phyloP scores from a whole-genome alignment of 2,888 invertebrate species.

The Yponomeuta cagnagella region DNA sequence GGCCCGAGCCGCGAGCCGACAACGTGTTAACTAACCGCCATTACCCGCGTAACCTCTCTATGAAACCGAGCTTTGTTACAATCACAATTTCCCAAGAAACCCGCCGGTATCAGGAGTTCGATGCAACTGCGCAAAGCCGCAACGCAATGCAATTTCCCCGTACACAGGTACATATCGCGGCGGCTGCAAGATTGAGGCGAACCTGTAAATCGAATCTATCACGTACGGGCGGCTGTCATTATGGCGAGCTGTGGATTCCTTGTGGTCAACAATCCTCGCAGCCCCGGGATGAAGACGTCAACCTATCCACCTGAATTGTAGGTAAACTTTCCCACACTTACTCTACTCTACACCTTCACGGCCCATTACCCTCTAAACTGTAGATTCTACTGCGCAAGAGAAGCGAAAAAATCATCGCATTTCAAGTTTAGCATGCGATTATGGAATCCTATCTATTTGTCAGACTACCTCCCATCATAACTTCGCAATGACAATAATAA shows the following conservation, averaged over 20 bases:
- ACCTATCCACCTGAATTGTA: slow-evolving; percentile 18
- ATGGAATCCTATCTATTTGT: slow-evolving; percentile 11
- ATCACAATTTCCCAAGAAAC: slow-evolving; percentile 5
- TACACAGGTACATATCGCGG: slow-evolving; percentile 28
- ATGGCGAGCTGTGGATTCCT: slow-evolving; percentile 51
- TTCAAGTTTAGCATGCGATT: not conserved
- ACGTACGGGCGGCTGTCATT: slow-evolving; percentile 61
- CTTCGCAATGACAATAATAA: slow-evolving; percentile 41
- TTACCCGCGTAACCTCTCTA: slow-evolving; percentile 28
- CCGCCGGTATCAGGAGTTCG: slow-evolving; percentile 29
- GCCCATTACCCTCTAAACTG: not conserved
- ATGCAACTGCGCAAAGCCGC: slow-evolving; percentile 56
- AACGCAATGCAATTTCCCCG: slow-evolving; percentile 37
- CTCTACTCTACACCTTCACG: slow-evolving; percentile 16
- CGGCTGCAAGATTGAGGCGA: slow-evolving; percentile 58
- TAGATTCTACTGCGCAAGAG: not conserved
- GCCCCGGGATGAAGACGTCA: slow-evolving; percentile 25
- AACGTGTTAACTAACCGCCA: slow-evolving; percentile 27
- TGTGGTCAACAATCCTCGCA: slow-evolving; percentile 52
- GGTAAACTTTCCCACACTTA: slow-evolving; percentile 28
- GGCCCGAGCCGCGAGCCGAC: slow-evolving; percentile 12
- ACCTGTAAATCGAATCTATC: slow-evolving; percentile 71
- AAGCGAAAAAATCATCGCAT: slow-evolving; percentile 5
- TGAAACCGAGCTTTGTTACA: slow-evolving; percentile 35
- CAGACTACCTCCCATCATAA: slow-evolving; percentile 39